A percentile compares a stretch with the other conserved stretches of the same genome.
Evolutionary conservation across 2,797 vertebrate genomes (phyloP).

Genomic region (Pteronotus mesoamericanus): DNA sequence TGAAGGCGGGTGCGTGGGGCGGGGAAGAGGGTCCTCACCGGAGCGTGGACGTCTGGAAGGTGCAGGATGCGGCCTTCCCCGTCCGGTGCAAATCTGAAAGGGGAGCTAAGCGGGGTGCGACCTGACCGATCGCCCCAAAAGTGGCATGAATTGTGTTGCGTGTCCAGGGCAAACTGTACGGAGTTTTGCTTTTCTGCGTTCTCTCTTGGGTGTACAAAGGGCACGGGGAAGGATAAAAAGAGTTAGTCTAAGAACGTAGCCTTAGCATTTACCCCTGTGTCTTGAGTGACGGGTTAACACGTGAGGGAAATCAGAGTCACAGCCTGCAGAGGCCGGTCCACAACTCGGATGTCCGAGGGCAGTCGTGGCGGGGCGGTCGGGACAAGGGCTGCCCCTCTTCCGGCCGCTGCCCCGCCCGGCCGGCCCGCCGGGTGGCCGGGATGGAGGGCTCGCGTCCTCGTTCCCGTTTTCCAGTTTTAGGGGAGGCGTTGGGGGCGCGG

Average conservation of each 20-base stretch:
- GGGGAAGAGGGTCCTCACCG: neutral
- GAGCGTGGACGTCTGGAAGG: neutral
- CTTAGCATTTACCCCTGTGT: neutral
- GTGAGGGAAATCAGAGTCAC: neutral
- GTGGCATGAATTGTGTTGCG: fast-evolving
- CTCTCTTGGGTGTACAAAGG: neutral
- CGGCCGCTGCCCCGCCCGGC: fast-evolving
- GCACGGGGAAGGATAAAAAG: neutral
- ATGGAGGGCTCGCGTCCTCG: neutral
- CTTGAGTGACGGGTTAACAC: neutral
- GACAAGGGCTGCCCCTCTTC: neutral
- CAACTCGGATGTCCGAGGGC: neutral
- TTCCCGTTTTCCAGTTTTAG: neutral
- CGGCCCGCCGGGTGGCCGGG: fast-evolving
- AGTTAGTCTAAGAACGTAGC: neutral
- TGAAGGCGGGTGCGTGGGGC: fast-evolving
- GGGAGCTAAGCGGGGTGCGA: neutral
- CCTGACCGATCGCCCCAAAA: neutral
- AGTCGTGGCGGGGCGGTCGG: fast-evolving
- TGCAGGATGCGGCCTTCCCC: fast-evolving
- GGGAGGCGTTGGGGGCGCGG: too few relatives aligned
- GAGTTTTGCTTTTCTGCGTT: neutral
- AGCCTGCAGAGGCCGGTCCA: neutral
- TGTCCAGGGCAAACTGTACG: neutral
- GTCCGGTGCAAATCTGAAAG: neutral